Evolutionary conservation across 2,113 vertebrate species (phyloP).

Genomic region (Notarius lentiginosus): DNA sequence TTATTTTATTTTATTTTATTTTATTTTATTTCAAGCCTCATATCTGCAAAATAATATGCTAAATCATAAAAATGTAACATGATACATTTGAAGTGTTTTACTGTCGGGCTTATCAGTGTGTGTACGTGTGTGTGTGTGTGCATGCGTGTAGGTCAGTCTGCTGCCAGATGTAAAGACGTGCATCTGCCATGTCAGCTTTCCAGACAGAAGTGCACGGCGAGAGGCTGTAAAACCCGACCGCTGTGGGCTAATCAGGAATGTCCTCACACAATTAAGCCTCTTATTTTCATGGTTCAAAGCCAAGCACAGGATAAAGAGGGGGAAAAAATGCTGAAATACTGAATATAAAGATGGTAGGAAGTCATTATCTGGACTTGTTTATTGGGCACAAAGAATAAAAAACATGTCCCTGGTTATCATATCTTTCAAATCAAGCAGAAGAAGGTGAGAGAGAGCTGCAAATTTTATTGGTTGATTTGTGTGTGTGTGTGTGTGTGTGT

Average conservation of each 20-base stretch:
- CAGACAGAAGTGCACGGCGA: background rate
- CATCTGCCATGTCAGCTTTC: conserved; percentile 23
- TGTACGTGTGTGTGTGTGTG: conserved; percentile 7
- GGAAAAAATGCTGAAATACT: background rate
- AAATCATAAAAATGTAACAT: background rate
- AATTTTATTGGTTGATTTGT: background rate
- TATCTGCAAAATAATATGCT: background rate
- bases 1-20: background rate
- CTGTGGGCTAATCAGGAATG: conserved; percentile 44
- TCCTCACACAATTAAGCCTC: conserved; percentile 37
- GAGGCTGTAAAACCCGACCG: conserved; percentile 18
- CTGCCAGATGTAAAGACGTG: conserved; percentile 26
- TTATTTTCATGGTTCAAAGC: conserved; percentile 22
- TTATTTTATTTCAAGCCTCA: background rate
- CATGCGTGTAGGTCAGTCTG: background rate
- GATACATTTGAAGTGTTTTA: background rate
- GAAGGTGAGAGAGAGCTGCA: background rate
- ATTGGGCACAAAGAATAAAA: background rate
- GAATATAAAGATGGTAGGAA: conserved; percentile 8
- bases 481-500: background rate
- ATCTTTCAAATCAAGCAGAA: background rate
- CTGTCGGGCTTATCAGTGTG: background rate
- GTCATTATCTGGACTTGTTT: conserved; percentile 11
- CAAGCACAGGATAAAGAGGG: background rate
- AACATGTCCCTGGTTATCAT: background rate